Evolutionary conservation across 2,113 vertebrate species (phyloP), one percentile per base, ranked within the genome.

Genomic region (Corydoras maculifer): DNA sequence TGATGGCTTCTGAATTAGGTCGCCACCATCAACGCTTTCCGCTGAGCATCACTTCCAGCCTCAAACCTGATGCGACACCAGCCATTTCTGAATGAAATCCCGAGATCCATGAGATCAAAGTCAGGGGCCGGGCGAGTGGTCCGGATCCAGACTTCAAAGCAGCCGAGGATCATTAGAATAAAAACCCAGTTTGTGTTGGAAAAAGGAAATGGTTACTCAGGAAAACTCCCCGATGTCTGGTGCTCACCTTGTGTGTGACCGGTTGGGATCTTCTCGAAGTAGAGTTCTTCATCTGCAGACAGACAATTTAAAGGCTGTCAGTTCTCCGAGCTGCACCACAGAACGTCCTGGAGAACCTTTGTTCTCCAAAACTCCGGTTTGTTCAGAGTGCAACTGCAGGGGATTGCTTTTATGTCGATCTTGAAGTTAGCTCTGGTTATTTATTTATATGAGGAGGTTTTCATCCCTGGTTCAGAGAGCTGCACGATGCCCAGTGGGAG

Each of bases 401-500:
- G 65, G 25, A n/a, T 7, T 67, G 49, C 50, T 73, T 67, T 68
- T 13, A 57, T 29, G 65, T 49, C 13, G 15, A 29, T 50, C 58
- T 62, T 50, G 62, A 62, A 66, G 30, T 54, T 53, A 15, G 11
- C 43, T 15, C 54, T 55, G 30, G 61, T 25, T 54, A 49, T 68
- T 74, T 62, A 68, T 29, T 74, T 68, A 73, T 73, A 61, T 67
- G 14, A 59, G 35, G 11, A n/a, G 51, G 4, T n/a, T 62, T 57
- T 55, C 18, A 55, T 50, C 31, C 54, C 32, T 18, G 25, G 25
- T 32, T 25, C 63, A 25, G 57, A 73, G 7, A 60, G 64, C 63
- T 35, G 57, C 14, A 61, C 60, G 43, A 30, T 43, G 31, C 60
- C 58, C 49, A 12, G 50, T 30, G 51, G 30, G 12, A 54, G n/a